Evolutionary conservation across 2,888 invertebrate species (phyloP), one percentile per base, ranked within the genome.

Genomic region (Oscheius sp.): DNA sequence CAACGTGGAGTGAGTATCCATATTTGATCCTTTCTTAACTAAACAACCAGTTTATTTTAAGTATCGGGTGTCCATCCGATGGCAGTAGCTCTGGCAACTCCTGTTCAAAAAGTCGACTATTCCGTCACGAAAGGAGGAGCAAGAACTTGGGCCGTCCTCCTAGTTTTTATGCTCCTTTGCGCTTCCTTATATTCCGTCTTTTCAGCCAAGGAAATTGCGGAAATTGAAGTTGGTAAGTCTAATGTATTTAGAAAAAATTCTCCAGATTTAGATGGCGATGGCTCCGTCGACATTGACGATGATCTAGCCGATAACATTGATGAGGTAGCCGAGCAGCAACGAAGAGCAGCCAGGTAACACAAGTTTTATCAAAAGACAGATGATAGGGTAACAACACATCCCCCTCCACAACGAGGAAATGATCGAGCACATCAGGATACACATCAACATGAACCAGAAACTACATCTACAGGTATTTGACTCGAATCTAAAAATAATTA

Each of bases 81-180:
- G 74, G 83, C 84, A 1, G 77, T 84, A 22, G 81, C 83, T 61
- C 71, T 84, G 9, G 67, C 75, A 5, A 24, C 44, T 12, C 82
- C 82, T 0, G 70, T 74, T 8, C 74, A 71, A 5, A 77, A 78
- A 61, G 78, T 85, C 28, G 84, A 84, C 63, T 84, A 84, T 57
- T 79, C 79, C 61, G 79, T 84, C 0, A 83, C 80, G 38, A 84
- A 83, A 78, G 84, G 84, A 20, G 84, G 84, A 14, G 74, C 84
- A 6, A 49, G 78, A 32, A 73, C 79, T 5, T 84, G 84, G 84
- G 80, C 82, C 24, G 84, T 84, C 30, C 68, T 84, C 24, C 62
- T 84, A 50, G 82, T 84, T 17, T 84, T 84, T 69, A 70, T 83
- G 41, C 73, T 84, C 38, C 68, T 84, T 12, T 84, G 84, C 67